Base-by-base conservation (phyloP, 2,888 invertebrate species). In the Brachylomia viminalis region DNA sequence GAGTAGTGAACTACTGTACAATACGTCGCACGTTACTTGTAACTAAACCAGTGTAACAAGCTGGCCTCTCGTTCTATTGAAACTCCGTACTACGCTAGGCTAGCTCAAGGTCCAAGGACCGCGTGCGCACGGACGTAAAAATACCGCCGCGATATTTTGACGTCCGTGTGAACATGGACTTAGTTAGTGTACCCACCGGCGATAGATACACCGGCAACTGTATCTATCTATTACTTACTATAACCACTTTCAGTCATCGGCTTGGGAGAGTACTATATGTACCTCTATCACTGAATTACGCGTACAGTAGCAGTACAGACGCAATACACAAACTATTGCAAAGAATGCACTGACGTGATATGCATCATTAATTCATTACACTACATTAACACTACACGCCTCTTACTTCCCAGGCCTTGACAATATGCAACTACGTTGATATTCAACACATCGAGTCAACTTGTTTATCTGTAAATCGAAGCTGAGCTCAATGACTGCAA, bases 401-500 rank as follows among this genome's bases (percentile, higher is more conserved):
- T 84, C 81, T 85, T 80, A 77, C 77, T 83, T 77, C 80, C 62
- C 73, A 83, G 85, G 67, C 82, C 72, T 83, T 82, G 75, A 79
- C 58, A 80, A 73, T 77, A 71, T 77, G 58, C 79, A 79, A 72
- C 70, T 82, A 80, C 76, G 80, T 76, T 72, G 52, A 71, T 69
- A 72, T 73, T 64, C 56, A 67, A 83, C 81, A 86, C 79, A 88
- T 94, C n/a, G 92, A 94, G 92, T 92, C 91, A 92, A 92, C 91
- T 85, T 91, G 91, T 92, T 92, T 93, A 92, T 90, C 85, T 87
- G 86, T 89, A 88, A 89, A 87, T 86, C 87, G 87, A 79, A 77
- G 83, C 86, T 88, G 86, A 85, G 84, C 90, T 92, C 91, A 92
- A 92, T 93, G 91, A 89, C 91, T 91, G 88, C 92, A 91, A 92